Conservation (phyloP, 2,113 vertebrate genomes). For the Cyphomyrus plagiostoma region DNA sequence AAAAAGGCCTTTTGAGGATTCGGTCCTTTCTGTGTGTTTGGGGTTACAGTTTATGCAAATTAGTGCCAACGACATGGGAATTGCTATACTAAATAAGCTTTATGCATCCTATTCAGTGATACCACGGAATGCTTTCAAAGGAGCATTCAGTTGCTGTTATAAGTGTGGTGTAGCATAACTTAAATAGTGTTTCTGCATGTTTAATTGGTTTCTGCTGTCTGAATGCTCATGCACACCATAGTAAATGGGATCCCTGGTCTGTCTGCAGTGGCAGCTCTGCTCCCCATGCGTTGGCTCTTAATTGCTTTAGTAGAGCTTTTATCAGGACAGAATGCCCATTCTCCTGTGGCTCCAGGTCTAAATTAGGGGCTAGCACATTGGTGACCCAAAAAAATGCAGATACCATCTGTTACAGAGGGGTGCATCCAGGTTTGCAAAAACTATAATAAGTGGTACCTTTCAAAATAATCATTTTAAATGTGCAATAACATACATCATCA, state of each 20-base stretch:
- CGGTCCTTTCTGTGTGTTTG: neutral
- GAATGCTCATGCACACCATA: neutral
- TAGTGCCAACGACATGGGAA: neutral
- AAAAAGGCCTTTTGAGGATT: neutral
- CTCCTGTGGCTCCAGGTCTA: neutral
- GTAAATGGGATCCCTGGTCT: neutral
- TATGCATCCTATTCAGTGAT: neutral
- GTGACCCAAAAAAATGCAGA: neutral
- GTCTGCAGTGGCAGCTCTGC: neutral
- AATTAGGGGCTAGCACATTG: neutral
- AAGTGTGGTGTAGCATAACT: neutral
- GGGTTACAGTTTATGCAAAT: neutral
- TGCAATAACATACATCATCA: neutral
- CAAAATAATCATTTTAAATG: neutral
- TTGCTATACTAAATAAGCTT: neutral
- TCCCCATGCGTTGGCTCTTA: neutral
- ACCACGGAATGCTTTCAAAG: neutral
- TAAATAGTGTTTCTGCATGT: neutral
- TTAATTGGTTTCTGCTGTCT: neutral
- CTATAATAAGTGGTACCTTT: neutral
- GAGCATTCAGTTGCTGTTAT: neutral
- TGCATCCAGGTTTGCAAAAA: neutral
- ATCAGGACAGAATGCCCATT: neutral
- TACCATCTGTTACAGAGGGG: neutral
- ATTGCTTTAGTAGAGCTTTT: neutral